Evolutionary conservation across 53 echinoderm and acorn worm species (phyloP).

Genomic region (Apostichopus leukothele): DNA sequence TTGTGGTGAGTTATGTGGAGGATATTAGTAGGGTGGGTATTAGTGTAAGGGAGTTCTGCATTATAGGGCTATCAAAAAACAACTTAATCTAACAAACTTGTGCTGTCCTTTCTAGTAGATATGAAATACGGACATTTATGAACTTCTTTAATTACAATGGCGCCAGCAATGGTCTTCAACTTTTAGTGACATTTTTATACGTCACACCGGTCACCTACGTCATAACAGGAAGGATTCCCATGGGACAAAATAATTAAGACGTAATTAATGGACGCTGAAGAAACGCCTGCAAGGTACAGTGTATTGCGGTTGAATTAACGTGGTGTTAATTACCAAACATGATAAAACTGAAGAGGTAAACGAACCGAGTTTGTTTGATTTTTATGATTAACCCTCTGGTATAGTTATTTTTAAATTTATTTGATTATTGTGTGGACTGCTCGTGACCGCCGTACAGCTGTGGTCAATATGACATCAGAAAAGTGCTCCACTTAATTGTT

Average conservation of each 20-base stretch:
- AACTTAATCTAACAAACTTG: too few species aligned
- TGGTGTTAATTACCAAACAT: not conserved
- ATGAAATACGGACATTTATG: not conserved
- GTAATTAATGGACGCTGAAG: not conserved
- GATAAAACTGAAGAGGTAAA: not conserved
- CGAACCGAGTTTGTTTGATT: not conserved
- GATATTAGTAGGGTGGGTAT: too few species aligned
- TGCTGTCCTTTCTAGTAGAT: too few species aligned
- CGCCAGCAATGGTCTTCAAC: not conserved
- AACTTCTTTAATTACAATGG: not conserved
- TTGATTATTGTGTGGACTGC: too few species aligned
- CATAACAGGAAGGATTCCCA: not conserved
- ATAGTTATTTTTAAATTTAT: too few species aligned
- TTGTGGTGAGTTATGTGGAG: too few species aligned
- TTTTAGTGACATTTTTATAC: not conserved
- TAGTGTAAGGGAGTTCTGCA: too few species aligned
- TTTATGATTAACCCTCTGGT: not conserved
- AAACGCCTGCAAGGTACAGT: not conserved
- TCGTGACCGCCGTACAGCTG: too few species aligned
- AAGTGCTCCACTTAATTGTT: too few species aligned
- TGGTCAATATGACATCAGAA: too few species aligned
- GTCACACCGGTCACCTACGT: not conserved
- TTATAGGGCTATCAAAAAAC: too few species aligned
- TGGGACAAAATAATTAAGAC: not conserved
- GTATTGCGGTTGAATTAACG: not conserved